A percentile compares a stretch with the other conserved stretches of the same genome.
These are phyloP conservation scores for Rutilus rutilus DNA, from an alignment of 2,113 vertebrate genomes.

Conservation along the genomic window DNA sequence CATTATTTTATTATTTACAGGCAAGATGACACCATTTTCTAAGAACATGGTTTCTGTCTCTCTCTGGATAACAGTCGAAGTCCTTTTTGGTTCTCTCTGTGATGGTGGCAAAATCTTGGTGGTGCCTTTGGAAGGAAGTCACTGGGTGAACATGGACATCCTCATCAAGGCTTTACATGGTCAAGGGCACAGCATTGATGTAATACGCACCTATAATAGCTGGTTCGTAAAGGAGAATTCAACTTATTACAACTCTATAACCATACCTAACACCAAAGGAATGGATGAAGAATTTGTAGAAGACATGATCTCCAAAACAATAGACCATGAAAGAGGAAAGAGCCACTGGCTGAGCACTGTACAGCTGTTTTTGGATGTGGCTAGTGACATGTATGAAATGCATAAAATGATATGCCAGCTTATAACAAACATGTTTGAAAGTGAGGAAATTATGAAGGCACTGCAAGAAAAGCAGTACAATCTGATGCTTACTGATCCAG, in stretches of 20 bases:
- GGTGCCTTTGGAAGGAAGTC: conserved; percentile 37
- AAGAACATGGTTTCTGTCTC: neutral
- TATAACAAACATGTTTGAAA: conserved; percentile 17
- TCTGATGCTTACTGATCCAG: conserved; percentile 34
- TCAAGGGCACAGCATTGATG: conserved; percentile 28
- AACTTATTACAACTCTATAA: conserved; percentile 31
- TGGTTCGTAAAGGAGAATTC: conserved; percentile 39
- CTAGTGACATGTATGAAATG: neutral
- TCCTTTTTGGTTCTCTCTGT: neutral
- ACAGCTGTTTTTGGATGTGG: neutral
- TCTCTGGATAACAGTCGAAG: neutral
- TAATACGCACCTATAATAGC: neutral
- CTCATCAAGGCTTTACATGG: conserved; percentile 19
- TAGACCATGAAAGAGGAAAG: conserved; percentile 10
- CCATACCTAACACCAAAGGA: neutral
- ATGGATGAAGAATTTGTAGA: conserved; percentile 26
- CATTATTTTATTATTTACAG: neutral
- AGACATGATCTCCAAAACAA: neutral
- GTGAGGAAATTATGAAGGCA: conserved; percentile 9
- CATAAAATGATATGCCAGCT: neutral
- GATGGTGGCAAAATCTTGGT: conserved; percentile 44
- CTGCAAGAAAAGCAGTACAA: conserved; percentile 8
- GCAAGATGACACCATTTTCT: neutral
- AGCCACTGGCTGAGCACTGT: neutral
- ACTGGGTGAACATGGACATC: conserved; percentile 40